Percentiles rank a stretch among this genome's conserved stretches.
phyloP scores from a whole-genome alignment of 2,888 invertebrate genomes.

The Rhagium mordax region DNA sequence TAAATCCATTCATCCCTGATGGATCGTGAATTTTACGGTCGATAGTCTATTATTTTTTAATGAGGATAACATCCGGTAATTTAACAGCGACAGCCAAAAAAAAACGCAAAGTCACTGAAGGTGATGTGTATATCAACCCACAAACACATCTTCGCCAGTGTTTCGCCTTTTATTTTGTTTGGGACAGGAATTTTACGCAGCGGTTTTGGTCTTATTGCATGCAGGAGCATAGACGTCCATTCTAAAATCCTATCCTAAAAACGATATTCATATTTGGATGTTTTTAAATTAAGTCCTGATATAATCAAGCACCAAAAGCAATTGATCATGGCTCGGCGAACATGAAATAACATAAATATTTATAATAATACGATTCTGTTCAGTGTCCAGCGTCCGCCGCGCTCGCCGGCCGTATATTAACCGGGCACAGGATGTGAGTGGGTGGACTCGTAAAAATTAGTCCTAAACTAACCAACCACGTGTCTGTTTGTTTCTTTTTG shows the following conservation, averaged over 20 bases:
- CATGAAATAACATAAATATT: conserved; percentile 37
- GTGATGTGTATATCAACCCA: conserved; percentile 44
- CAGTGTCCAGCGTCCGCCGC: conserved; percentile 35
- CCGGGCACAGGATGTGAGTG: conserved; percentile 62
- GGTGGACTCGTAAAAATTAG: conserved; percentile 62
- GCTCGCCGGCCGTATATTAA: conserved; percentile 27
- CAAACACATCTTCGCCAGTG: not conserved
- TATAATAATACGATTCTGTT: conserved; percentile 40
- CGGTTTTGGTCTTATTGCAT: not conserved
- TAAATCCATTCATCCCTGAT: conserved; percentile 24
- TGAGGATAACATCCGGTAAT: conserved; percentile 55
- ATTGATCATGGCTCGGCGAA: conserved; percentile 26
- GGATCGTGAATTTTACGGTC: conserved; percentile 29
- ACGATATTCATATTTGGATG: no score
- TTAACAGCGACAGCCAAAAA: conserved; percentile 33
- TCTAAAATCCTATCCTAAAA: not conserved
- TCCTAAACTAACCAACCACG: conserved; percentile 57
- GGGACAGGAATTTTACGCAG: not conserved
- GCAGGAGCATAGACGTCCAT: not conserved
- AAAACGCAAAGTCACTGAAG: conserved; percentile 39
- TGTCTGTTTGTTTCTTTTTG: conserved; percentile 47
- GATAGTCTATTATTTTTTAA: conserved; percentile 53
- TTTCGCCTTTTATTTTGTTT: not conserved
- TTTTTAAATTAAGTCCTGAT: not conserved
- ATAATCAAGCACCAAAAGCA: conserved; percentile 1